phyloP scores from a whole-genome alignment of 2,888 invertebrate species.

The Hoplodrina ambigua region DNA sequence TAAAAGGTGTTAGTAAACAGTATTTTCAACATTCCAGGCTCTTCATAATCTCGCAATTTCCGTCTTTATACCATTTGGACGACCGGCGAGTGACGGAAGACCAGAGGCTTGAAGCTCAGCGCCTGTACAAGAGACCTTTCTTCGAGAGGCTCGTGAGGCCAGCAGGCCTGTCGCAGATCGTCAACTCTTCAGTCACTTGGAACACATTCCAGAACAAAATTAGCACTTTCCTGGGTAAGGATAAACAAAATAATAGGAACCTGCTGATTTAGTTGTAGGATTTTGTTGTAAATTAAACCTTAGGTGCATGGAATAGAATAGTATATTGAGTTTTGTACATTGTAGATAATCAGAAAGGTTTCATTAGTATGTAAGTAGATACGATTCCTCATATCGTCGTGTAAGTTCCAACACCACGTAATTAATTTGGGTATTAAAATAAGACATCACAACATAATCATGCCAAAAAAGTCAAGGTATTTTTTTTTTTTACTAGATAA shows the following conservation, averaged over 20 bases:
- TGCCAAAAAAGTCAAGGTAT: too few relatives aligned
- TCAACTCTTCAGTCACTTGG: conserved; percentile 78
- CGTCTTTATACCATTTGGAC: conserved; percentile 92
- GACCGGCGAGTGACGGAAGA: conserved; percentile 92
- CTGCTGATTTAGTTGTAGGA: conserved; percentile 66
- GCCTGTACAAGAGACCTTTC: conserved; percentile 91
- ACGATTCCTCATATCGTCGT: neutral
- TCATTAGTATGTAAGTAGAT: conserved; percentile 11
- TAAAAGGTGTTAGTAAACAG: too few relatives aligned
- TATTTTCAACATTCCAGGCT: conserved; percentile 89
- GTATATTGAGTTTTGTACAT: conserved; percentile 1
- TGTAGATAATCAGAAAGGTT: conserved; percentile 3
- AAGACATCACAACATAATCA: too few relatives aligned
- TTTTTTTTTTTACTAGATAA: too few relatives aligned
- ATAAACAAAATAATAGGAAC: conserved; percentile 74
- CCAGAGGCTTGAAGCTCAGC: conserved; percentile 91
- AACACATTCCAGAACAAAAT: conserved; percentile 77
- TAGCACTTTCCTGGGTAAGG: conserved; percentile 73
- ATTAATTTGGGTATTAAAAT: too few relatives aligned
- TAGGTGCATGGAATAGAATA: conserved; percentile 11
- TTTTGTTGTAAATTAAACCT: conserved; percentile 8
- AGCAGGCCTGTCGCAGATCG: conserved; percentile 75
- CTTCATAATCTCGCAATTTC: conserved; percentile 93
- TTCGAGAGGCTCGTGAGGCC: conserved; percentile 86
- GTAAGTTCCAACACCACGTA: too few relatives aligned